Evolutionary conservation across 2,888 invertebrate genomes (phyloP).

Genomic region (Aleiodes testaceus): DNA sequence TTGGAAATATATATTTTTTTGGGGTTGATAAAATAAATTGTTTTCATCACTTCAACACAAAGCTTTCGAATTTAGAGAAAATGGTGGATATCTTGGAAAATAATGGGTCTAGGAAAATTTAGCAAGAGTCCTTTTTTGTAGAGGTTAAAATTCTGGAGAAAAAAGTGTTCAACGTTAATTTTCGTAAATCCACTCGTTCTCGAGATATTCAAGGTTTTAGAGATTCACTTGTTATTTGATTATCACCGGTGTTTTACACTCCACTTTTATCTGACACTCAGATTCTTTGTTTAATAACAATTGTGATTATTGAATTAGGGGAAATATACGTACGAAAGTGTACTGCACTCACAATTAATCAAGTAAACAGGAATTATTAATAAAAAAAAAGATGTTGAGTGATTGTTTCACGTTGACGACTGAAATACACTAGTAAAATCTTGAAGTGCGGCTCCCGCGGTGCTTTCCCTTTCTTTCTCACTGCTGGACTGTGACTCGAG

Average conservation of each 20-base stretch:
- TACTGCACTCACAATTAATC: constrained; percentile 34
- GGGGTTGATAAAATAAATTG: too few species aligned
- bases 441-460: constrained; percentile 51
- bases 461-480: constrained; percentile 66
- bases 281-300: not conserved
- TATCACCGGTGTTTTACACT: constrained; percentile 3
- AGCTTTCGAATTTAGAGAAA: too few species aligned
- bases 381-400: not conserved
- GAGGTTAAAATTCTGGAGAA: not conserved
- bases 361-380: constrained; percentile 2
- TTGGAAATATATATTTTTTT: not conserved
- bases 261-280: not conserved
- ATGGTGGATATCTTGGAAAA: not conserved
- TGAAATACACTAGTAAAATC: constrained; percentile 53
- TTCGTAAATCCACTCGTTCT: too few species aligned
- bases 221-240: not conserved
- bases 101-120: not conserved
- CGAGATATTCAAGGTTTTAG: not conserved
- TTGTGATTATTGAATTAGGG: not conserved
- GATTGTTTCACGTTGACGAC: constrained; percentile 47
- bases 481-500: constrained; percentile 48
- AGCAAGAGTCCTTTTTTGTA: not conserved
- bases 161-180: too few species aligned
- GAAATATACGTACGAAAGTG: constrained; percentile 27
- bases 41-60: too few species aligned